Conservation (phyloP, 2,113 vertebrate genomes). For the Eulemur macaco region DNA sequence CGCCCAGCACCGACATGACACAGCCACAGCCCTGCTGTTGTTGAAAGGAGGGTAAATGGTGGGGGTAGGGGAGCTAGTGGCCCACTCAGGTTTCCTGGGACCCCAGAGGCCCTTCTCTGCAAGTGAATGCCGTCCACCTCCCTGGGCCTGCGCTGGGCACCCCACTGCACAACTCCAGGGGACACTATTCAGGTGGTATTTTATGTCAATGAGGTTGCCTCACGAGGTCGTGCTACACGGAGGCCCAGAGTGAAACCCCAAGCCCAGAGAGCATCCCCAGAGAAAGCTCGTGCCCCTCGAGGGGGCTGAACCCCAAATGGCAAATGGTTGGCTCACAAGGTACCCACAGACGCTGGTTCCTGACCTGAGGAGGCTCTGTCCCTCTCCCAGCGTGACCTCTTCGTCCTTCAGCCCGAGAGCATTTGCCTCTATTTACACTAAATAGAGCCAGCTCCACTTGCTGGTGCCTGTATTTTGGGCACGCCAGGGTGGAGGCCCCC, state of each 20-base stretch:
- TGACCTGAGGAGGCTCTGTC: neutral
- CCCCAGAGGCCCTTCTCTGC: too few relatives aligned
- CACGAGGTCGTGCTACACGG: rapidly evolving
- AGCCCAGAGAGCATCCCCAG: neutral
- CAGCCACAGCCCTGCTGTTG: neutral
- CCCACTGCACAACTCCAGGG: rapidly evolving
- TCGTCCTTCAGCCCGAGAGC: conserved; percentile 77
- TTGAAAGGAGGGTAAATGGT: neutral
- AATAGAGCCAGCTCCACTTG: conserved; percentile 78
- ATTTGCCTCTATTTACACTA: conserved; percentile 86
- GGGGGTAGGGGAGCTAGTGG: neutral
- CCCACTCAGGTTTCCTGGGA: neutral
- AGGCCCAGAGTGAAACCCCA: neutral
- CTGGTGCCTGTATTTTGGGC: conserved; percentile 81
- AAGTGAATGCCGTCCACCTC: neutral
- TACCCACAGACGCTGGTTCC: neutral
- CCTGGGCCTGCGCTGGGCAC: too few relatives aligned
- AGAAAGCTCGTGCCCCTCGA: neutral
- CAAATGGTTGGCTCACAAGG: neutral
- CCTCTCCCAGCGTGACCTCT: conserved; percentile 64
- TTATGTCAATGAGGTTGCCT: neutral
- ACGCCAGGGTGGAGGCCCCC: conserved; percentile 68
- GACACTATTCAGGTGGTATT: rapidly evolving
- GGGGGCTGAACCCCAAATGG: neutral
- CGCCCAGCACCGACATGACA: too few relatives aligned